Conservation (phyloP, 2,797 vertebrate species). For the Phyllotis vaccarum region DNA sequence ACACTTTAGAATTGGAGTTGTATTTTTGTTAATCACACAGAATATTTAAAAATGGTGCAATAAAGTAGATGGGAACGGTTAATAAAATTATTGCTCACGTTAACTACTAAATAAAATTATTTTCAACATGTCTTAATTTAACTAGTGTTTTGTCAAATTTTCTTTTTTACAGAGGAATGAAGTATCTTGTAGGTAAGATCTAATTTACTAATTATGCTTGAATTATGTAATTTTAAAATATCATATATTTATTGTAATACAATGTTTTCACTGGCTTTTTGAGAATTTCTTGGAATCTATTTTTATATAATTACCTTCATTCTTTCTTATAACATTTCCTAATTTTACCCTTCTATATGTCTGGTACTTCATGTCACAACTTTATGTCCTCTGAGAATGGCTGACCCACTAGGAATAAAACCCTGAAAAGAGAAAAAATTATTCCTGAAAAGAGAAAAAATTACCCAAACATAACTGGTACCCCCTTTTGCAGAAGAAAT, state of each 20-base stretch:
- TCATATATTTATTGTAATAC: background rate
- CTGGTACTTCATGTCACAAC: background rate
- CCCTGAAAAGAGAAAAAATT: background rate
- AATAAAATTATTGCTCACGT: conserved; percentile 41
- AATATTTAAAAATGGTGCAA: background rate
- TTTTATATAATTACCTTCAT: background rate
- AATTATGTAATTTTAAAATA: conserved; percentile 25
- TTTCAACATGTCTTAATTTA: conserved; percentile 28
- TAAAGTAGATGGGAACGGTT: background rate
- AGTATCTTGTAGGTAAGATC: conserved; percentile 78
- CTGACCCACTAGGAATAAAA: background rate
- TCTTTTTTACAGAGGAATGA: conserved; percentile 76
- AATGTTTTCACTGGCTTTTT: background rate
- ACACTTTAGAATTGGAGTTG: background rate
- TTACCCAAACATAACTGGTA: background rate
- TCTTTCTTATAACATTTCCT: background rate
- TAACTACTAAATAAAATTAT: background rate
- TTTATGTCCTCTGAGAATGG: background rate
- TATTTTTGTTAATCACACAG: conserved; percentile 58
- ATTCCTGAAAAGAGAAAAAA: background rate
- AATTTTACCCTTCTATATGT: background rate
- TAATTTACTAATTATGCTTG: conserved; percentile 30
- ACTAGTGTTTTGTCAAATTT: conserved; percentile 70
- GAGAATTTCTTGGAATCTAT: background rate
- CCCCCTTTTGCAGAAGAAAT: background rate